A percentile compares a stretch with the other conserved stretches of the same genome.
These are phyloP conservation scores for Amphimallon solstitiale DNA, from an alignment of 2,888 invertebrate genomes.

Conservation along the genomic window DNA sequence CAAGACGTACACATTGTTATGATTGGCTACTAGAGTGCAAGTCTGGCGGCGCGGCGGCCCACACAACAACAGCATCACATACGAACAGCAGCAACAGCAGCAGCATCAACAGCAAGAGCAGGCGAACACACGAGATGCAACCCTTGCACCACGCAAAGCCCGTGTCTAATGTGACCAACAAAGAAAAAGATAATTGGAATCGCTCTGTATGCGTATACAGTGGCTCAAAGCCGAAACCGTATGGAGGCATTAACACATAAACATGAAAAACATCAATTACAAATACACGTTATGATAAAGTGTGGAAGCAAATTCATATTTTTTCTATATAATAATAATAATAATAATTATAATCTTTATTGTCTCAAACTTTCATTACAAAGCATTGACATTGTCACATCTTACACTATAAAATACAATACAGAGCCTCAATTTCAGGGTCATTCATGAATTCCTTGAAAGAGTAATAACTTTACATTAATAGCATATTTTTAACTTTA, in stretches of 20 bases:
- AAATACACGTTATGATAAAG: too few relatives aligned
- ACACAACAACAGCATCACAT: constrained; percentile 12
- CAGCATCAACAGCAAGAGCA: constrained; percentile 16
- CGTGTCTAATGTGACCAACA: constrained; percentile 44
- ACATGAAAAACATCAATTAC: too few relatives aligned
- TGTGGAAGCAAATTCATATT: too few relatives aligned
- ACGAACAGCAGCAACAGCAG: constrained; percentile 9
- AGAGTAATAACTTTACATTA: too few relatives aligned
- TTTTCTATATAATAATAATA: too few relatives aligned
- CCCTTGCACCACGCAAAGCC: constrained; percentile 42
- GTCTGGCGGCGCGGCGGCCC: constrained; percentile 47
- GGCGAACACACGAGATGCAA: constrained; percentile 24
- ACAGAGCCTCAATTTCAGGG: too few relatives aligned
- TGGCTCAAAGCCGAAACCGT: neutral
- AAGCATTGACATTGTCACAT: too few relatives aligned
- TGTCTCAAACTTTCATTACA: too few relatives aligned
- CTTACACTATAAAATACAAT: too few relatives aligned
- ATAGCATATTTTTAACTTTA: too few relatives aligned
- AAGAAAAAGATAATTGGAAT: constrained; percentile 49
- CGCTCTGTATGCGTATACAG: constrained; percentile 35
- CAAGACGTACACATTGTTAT: constrained; percentile 62
- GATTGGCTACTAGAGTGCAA: constrained; percentile 50
- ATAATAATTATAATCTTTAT: too few relatives aligned
- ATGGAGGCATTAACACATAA: neutral
- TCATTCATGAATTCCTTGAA: too few relatives aligned